Percentiles rank a stretch among this genome's conserved stretches.
Evolutionary conservation across 2,888 invertebrate genomes (phyloP).

Genomic region (Nineta flava): DNA sequence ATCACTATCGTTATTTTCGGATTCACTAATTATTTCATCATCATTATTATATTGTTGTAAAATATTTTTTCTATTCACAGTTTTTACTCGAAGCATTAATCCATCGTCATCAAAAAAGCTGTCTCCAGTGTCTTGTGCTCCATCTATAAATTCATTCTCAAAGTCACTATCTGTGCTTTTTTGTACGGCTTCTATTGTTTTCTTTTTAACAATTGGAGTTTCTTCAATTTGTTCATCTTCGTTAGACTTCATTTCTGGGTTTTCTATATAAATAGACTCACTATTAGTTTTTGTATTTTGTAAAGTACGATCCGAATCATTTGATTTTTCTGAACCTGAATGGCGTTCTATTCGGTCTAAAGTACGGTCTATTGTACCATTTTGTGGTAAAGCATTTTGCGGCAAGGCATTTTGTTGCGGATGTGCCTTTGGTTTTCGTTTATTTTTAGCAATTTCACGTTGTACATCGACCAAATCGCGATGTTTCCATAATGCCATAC

Average conservation of each 20-base stretch:
- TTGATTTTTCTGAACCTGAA: constrained; percentile 22
- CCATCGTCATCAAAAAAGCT: constrained; percentile 50
- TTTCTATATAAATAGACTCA: constrained; percentile 8
- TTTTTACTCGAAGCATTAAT: constrained; percentile 52
- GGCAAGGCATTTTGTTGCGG: constrained; percentile 30
- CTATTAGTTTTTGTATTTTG: constrained; percentile 20
- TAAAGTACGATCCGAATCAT: constrained; percentile 27
- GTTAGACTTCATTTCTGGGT: not conserved
- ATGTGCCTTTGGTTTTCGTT: constrained; percentile 30
- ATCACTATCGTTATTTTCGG: constrained; percentile 43
- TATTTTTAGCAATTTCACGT: constrained; percentile 27
- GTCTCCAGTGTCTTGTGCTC: constrained; percentile 30
- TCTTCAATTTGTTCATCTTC: constrained; percentile 21
- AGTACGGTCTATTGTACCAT: constrained; percentile 8
- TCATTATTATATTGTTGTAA: constrained; percentile 49
- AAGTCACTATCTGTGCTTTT: constrained; percentile 13
- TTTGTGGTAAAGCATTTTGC: constrained; percentile 20
- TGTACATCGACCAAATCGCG: constrained; percentile 63
- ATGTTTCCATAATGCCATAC: constrained; percentile 78
- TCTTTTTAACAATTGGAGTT: constrained; percentile 19
- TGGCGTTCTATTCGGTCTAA: constrained; percentile 6
- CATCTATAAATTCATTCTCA: constrained; percentile 14
- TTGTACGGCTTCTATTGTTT: constrained; percentile 11
- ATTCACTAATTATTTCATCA: constrained; percentile 34
- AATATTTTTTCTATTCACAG: constrained; percentile 56